phyloP scores from a whole-genome alignment of 2,113 vertebrate genomes.

The Argyrosomus japonicus region DNA sequence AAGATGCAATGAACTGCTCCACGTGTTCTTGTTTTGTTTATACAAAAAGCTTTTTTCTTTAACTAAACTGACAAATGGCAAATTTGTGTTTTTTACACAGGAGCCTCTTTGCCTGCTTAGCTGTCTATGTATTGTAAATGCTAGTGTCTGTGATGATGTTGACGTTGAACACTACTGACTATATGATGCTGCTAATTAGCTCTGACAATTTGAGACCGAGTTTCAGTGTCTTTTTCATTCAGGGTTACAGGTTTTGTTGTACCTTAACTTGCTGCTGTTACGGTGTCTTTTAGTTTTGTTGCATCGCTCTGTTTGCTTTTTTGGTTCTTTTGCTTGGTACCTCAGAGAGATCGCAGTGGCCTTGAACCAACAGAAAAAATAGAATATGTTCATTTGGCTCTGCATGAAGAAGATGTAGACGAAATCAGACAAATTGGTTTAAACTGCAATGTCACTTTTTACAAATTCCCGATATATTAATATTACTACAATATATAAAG shows the following conservation, averaged over 20 bases:
- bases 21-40: conserved; percentile 18
- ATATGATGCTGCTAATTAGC: conserved; percentile 76
- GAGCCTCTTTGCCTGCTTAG: conserved; percentile 73
- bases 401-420: conserved; percentile 53
- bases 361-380: conserved; percentile 62
- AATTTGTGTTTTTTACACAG: conserved; percentile 37
- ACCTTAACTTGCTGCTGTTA: conserved; percentile 72
- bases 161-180: conserved; percentile 47
- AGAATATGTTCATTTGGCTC: conserved; percentile 41
- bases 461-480: conserved; percentile 43
- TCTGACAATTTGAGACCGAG: conserved; percentile 63
- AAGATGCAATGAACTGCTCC: conserved; percentile 69
- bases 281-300: conserved; percentile 43
- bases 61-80: conserved; percentile 70
- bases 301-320: conserved; percentile 26
- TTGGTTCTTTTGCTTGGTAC: conserved; percentile 65
- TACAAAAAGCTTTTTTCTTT: conserved; percentile 10
- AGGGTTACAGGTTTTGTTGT: conserved; percentile 62
- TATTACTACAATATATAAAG: conserved; percentile 44
- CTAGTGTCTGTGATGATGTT: conserved; percentile 51
- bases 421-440: conserved; percentile 23
- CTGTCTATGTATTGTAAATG: conserved; percentile 44
- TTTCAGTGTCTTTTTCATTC: conserved; percentile 68
- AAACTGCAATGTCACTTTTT: conserved; percentile 62
- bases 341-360: conserved; percentile 73